phyloP scores from a whole-genome alignment of 2,113 vertebrate species.

The Dinomys branickii region DNA sequence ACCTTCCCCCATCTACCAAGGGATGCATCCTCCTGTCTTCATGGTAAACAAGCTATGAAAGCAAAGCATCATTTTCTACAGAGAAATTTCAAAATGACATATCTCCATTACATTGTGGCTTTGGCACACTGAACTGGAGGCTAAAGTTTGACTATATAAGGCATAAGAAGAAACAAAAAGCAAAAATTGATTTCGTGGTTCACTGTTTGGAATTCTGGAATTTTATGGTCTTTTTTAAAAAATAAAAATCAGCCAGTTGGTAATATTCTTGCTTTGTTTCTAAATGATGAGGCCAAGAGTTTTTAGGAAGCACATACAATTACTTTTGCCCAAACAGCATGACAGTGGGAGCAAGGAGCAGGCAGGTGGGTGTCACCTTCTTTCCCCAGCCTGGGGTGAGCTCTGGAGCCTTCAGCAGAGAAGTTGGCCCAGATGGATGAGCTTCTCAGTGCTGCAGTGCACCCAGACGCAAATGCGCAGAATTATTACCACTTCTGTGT shows the following conservation, averaged over 20 bases:
- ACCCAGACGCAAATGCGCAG: neutral
- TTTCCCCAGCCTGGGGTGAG: neutral
- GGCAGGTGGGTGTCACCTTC: fast-evolving
- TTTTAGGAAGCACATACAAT: neutral
- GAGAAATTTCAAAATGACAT: slow-evolving; percentile 48
- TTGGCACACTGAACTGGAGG: neutral
- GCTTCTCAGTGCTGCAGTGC: neutral
- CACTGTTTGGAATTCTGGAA: slow-evolving; percentile 32
- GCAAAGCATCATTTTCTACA: slow-evolving; percentile 36
- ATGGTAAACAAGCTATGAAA: slow-evolving; percentile 34
- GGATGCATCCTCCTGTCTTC: neutral
- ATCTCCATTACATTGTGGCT: neutral
- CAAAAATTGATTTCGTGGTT: neutral
- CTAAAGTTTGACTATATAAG: slow-evolving; percentile 37
- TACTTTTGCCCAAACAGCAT: neutral
- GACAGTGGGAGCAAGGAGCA: neutral
- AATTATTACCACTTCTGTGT: neutral
- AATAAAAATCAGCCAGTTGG: slow-evolving; percentile 34
- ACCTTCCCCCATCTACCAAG: neutral
- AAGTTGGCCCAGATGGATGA: neutral
- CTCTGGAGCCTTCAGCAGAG: too few relatives aligned
- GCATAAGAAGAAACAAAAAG: slow-evolving; percentile 47
- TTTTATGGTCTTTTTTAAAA: slow-evolving; percentile 7
- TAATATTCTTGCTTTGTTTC: slow-evolving; percentile 55
- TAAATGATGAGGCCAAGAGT: neutral